A percentile compares a stretch with the other conserved stretches of the same genome.
Evolutionary conservation across 1,140 invertebrate species (phyloP).

Genomic region (Camponotus vicinus): DNA sequence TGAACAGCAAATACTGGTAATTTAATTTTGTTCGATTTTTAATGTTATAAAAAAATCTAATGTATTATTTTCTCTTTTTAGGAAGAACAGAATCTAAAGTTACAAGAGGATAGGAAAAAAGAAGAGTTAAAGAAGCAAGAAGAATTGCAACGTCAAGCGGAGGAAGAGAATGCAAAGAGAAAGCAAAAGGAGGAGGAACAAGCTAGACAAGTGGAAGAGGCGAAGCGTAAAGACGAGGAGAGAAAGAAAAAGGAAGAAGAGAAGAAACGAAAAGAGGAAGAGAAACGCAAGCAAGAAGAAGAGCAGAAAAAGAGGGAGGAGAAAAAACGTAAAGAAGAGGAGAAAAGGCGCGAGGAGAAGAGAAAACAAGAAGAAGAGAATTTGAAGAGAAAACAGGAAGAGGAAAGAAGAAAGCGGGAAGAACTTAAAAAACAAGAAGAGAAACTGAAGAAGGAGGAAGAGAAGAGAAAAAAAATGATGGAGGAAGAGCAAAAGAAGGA

Average conservation of each 20-base stretch:
- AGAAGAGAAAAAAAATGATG: slow-evolving; percentile 85
- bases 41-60: not conserved
- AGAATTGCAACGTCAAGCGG: slow-evolving; percentile 74
- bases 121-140: slow-evolving; percentile 81
- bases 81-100: slow-evolving; percentile 85
- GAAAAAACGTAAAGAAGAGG: slow-evolving; percentile 84
- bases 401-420: slow-evolving; percentile 86
- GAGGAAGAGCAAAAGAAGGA: slow-evolving; percentile 86
- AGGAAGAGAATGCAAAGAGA: slow-evolving; percentile 78
- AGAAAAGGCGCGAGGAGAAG: slow-evolving; percentile 83
- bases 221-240: slow-evolving; percentile 82
- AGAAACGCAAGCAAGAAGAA: slow-evolving; percentile 81
- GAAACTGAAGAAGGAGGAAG: slow-evolving; percentile 86
- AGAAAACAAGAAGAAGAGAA: slow-evolving; percentile 83
- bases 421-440: slow-evolving; percentile 85
- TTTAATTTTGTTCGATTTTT: slow-evolving; percentile 11
- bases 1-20: slow-evolving; percentile 86
- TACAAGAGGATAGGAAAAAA: slow-evolving; percentile 84
- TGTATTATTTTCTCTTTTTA: slow-evolving; percentile 67
- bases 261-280: slow-evolving; percentile 81
- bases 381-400: slow-evolving; percentile 84
- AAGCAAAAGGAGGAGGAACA: slow-evolving; percentile 82
- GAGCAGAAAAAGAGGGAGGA: slow-evolving; percentile 79
- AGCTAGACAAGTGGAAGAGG: slow-evolving; percentile 78
- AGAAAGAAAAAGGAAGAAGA: slow-evolving; percentile 80